These are phyloP conservation scores for Trissoscelio sp. DNA, from an alignment of 2,888 invertebrate genomes.

Conservation along the genomic window DNA sequence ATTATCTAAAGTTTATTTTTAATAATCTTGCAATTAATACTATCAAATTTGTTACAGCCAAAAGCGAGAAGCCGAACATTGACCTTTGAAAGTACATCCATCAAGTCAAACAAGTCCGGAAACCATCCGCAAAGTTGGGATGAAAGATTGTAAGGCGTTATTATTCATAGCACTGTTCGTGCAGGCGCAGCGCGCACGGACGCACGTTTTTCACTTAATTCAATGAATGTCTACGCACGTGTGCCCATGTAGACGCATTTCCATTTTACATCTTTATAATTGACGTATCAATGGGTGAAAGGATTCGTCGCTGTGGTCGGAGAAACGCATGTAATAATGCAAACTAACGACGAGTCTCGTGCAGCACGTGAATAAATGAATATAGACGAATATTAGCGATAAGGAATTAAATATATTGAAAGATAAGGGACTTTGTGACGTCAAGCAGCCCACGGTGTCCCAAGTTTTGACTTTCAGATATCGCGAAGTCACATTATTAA, in stretches of 20 bases:
- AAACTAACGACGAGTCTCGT: slow-evolving; percentile 51
- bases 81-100: slow-evolving; percentile 41
- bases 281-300: slow-evolving; percentile 72
- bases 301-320: slow-evolving; percentile 65
- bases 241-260: slow-evolving; percentile 69
- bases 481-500: slow-evolving; percentile 37
- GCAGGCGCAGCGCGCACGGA: slow-evolving; percentile 23
- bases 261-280: slow-evolving; percentile 71
- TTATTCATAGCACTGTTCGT: slow-evolving; percentile 48
- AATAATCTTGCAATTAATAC: too few relatives aligned
- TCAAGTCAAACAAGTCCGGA: slow-evolving; percentile 32
- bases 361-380: slow-evolving; percentile 56
- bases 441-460: slow-evolving; percentile 24
- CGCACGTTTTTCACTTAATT: slow-evolving; percentile 52
- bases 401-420: slow-evolving; percentile 48
- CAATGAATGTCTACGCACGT: slow-evolving; percentile 60
- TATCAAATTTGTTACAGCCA: too few relatives aligned
- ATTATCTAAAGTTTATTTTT: too few relatives aligned
- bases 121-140: slow-evolving; percentile 24
- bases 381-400: slow-evolving; percentile 61
- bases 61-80: slow-evolving; percentile 9
- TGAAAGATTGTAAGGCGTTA: slow-evolving; percentile 53
- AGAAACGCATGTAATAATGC: slow-evolving; percentile 68
- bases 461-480: slow-evolving; percentile 34
- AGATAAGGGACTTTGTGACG: slow-evolving; percentile 51